A percentile compares a stretch with the other conserved stretches of the same genome.
phyloP scores from a whole-genome alignment of 2,113 vertebrate species.

The Sturnus vulgaris region DNA sequence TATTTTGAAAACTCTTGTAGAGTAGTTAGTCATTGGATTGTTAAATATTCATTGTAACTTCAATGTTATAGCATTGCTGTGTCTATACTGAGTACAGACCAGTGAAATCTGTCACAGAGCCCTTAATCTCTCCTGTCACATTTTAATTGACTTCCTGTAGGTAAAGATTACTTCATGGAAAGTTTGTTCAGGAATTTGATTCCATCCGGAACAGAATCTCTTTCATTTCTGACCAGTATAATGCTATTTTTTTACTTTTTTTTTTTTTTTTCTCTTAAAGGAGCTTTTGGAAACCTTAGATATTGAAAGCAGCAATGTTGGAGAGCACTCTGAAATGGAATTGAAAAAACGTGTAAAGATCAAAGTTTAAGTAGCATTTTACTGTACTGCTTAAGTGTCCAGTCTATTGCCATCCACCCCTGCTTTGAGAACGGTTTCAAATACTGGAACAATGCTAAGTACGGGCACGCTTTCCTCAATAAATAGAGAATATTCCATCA shows the following conservation, averaged over 20 bases:
- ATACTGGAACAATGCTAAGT: not conserved
- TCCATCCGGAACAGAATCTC: conserved; percentile 38
- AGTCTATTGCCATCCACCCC: not conserved
- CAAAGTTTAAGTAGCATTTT: conserved; percentile 54
- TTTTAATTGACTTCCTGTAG: conserved; percentile 95
- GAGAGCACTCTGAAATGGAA: not conserved
- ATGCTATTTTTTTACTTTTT: not conserved
- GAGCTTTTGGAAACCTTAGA: conserved; percentile 14
- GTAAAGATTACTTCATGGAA: conserved; percentile 88
- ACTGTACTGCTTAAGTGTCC: not conserved
- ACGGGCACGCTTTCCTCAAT: not conserved
- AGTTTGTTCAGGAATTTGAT: conserved; percentile 80
- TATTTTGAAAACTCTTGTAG: conserved; percentile 92
- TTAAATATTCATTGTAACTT: conserved; percentile 86
- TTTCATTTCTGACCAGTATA: not conserved
- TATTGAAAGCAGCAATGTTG: not conserved
- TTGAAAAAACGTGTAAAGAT: conserved; percentile 1
- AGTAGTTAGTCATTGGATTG: conserved; percentile 83
- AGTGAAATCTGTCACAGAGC: conserved; percentile 82
- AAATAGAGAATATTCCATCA: not conserved
- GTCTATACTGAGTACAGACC: conserved; percentile 77
- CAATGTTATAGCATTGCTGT: conserved; percentile 77
- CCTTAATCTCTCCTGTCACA: conserved; percentile 91
- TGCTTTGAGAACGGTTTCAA: not conserved
- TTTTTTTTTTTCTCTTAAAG: not conserved